A percentile compares a stretch with the other conserved stretches of the same genome.
phyloP scores from a whole-genome alignment of 1,140 invertebrate species.

The Laodelphax striatellus region DNA sequence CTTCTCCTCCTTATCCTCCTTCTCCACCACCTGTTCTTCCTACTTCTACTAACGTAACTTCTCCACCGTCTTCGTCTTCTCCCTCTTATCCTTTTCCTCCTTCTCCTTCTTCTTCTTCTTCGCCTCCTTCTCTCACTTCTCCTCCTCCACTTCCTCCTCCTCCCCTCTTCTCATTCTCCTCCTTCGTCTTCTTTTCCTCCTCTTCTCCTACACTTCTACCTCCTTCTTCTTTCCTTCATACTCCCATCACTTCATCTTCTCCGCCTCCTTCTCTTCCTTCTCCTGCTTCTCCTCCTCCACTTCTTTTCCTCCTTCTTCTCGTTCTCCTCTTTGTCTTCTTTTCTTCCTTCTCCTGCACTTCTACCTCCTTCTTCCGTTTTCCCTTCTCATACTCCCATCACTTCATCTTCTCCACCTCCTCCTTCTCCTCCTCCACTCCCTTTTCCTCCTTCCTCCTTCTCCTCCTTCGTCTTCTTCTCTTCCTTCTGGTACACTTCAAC shows the following conservation, averaged over 20 bases:
- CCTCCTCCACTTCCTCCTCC: not conserved
- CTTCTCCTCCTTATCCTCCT: not conserved
- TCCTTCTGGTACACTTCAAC: no score
- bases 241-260: not conserved
- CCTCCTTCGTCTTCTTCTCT: not conserved
- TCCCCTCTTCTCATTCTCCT: not conserved
- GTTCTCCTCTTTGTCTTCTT: no score
- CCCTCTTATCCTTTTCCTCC: not conserved
- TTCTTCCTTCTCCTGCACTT: no score
- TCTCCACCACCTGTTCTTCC: not conserved
- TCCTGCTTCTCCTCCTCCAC: not conserved
- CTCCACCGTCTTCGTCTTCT: not conserved
- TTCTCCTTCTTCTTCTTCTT: not conserved
- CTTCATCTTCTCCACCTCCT: no score
- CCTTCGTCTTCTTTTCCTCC: not conserved
- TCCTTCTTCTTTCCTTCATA: not conserved
- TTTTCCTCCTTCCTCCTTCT: not conserved
- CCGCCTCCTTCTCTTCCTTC: not conserved
- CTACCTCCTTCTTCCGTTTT: no score
- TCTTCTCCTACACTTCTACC: no score
- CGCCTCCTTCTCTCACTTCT: not conserved
- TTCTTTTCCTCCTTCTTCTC: no score
- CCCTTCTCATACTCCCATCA: no score
- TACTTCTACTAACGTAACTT: not conserved
- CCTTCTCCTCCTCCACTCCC: not conserved